Evolutionary conservation across 2,888 invertebrate species (phyloP).

Genomic region (Metacarcinus magister): DNA sequence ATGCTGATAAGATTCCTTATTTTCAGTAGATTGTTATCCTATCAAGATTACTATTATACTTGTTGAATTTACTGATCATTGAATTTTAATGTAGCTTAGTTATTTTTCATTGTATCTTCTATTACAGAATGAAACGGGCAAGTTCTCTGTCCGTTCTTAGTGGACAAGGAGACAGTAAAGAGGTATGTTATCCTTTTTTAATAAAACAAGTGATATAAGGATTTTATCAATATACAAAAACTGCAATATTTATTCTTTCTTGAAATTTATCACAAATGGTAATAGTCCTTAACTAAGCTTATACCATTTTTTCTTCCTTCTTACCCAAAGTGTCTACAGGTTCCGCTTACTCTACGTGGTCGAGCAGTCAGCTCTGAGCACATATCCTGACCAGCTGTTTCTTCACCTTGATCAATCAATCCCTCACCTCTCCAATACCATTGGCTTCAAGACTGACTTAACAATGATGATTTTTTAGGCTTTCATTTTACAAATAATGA

Average conservation of each 20-base stretch:
- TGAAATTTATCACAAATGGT: neutral
- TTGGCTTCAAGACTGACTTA: neutral
- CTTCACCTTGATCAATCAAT: slow-evolving; percentile 47
- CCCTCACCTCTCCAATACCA: neutral
- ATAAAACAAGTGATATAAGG: neutral
- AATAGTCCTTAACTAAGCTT: neutral
- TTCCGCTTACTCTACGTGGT: slow-evolving; percentile 75
- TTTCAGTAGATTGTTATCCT: neutral
- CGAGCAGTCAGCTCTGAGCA: slow-evolving; percentile 78
- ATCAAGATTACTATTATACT: neutral
- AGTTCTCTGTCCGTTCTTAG: slow-evolving; percentile 81
- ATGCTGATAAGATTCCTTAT: neutral
- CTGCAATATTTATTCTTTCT: neutral
- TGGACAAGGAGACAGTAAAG: slow-evolving; percentile 71
- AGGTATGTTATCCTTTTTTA: slow-evolving; percentile 64
- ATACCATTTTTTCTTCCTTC: neutral
- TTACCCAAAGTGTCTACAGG: slow-evolving; percentile 59
- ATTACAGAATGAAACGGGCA: slow-evolving; percentile 81
- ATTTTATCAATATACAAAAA: neutral
- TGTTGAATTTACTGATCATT: neutral
- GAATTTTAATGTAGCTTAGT: neutral
- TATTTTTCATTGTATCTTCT: slow-evolving; percentile 51
- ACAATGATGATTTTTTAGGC: slow-evolving; percentile 4
- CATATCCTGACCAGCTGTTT: slow-evolving; percentile 78
- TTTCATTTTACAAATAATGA: slow-evolving; percentile 12